These are phyloP conservation scores for Theocolax elegans DNA, from an alignment of 1,140 invertebrate species.

Conservation along the genomic window DNA sequence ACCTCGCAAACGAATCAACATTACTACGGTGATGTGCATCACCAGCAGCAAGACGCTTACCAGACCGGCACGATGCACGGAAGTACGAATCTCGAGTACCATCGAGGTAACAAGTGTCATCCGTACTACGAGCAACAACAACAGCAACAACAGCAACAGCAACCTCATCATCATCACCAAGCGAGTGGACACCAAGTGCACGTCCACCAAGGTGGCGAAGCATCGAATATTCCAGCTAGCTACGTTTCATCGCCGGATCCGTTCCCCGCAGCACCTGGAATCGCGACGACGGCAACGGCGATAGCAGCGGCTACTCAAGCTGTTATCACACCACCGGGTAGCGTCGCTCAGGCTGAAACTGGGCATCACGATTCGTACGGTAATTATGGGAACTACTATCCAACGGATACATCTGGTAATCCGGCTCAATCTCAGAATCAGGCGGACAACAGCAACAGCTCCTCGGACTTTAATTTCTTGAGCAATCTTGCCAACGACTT, in stretches of 20 bases:
- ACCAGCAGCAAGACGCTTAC: constrained; percentile 47
- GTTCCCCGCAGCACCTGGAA: constrained; percentile 60
- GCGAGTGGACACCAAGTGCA: constrained; percentile 55
- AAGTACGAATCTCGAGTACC: neutral
- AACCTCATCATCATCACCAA: no score
- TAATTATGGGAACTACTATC: constrained; percentile 78
- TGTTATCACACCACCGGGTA: constrained; percentile 71
- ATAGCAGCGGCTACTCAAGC: constrained; percentile 68
- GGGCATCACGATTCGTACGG: constrained; percentile 70
- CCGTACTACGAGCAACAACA: constrained; percentile 63
- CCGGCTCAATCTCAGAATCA: constrained; percentile 74
- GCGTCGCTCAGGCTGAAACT: constrained; percentile 59
- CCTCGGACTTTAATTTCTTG: constrained; percentile 91
- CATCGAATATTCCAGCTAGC: constrained; percentile 64
- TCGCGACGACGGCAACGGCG: constrained; percentile 70
- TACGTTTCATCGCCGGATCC: constrained; percentile 67
- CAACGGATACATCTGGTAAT: constrained; percentile 65
- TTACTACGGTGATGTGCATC: constrained; percentile 27
- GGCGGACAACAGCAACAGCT: constrained; percentile 88
- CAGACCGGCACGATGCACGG: constrained; percentile 41
- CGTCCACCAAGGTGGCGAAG: constrained; percentile 66
- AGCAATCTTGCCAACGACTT: constrained; percentile 91
- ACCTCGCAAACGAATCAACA: constrained; percentile 10
- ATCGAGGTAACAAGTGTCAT: constrained; percentile 27
- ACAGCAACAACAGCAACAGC: constrained; percentile 9